These are phyloP conservation scores for Cephus nigrinus DNA, from an alignment of 2,888 invertebrate species.

Conservation along the genomic window DNA sequence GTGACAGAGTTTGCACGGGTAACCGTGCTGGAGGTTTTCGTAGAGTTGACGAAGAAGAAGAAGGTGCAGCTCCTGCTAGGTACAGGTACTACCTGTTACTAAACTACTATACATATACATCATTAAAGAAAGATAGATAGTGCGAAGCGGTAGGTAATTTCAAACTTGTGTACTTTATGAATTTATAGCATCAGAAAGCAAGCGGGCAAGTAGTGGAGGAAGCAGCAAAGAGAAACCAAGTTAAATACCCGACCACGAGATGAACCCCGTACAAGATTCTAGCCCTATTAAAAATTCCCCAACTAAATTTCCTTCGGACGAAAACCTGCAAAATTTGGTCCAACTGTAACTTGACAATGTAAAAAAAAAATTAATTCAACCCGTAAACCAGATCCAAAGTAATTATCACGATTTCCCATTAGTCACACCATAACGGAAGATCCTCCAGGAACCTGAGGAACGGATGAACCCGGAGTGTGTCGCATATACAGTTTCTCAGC, in stretches of 20 bases:
- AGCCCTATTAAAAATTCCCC: slow-evolving; percentile 19
- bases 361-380: too few relatives aligned
- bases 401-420: too few relatives aligned
- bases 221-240: slow-evolving; percentile 11
- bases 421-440: too few relatives aligned
- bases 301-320: too few relatives aligned
- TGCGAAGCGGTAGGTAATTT: slow-evolving; percentile 37
- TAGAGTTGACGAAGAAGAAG: not conserved
- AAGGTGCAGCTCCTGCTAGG: not conserved
- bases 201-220: slow-evolving; percentile 15
- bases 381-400: too few relatives aligned
- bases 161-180: slow-evolving; percentile 63
- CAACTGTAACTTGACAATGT: too few relatives aligned
- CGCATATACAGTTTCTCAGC: slow-evolving; percentile 54
- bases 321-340: too few relatives aligned
- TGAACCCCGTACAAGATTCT: slow-evolving; percentile 13
- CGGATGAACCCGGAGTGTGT: too few relatives aligned
- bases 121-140: slow-evolving; percentile 12
- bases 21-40: too few relatives aligned
- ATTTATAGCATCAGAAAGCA: slow-evolving; percentile 61
- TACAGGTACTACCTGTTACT: too few relatives aligned
- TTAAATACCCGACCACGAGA: not conserved
- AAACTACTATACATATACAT: too few relatives aligned
- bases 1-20: slow-evolving; percentile 32
- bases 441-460: too few relatives aligned